Percentiles rank a stretch among this genome's conserved stretches.
These are phyloP conservation scores for Nylanderia fulva DNA, from an alignment of 1,140 invertebrate genomes.

Conservation along the genomic window DNA sequence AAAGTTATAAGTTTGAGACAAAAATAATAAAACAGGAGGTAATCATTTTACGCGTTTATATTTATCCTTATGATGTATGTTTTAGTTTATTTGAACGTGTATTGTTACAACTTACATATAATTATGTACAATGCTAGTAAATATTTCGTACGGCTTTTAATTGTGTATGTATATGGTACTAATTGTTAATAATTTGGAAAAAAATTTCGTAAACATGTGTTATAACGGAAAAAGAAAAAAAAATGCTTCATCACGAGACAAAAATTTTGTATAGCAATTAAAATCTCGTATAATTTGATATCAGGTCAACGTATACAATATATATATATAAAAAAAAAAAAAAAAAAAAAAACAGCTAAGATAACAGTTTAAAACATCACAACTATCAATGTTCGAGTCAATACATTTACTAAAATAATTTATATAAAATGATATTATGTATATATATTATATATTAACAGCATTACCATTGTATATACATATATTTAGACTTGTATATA, in stretches of 20 bases:
- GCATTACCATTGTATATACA: constrained; percentile 65
- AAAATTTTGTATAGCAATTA: constrained; percentile 21
- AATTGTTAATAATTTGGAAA: constrained; percentile 19
- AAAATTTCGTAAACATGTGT: constrained; percentile 29
- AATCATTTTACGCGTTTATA: constrained; percentile 3
- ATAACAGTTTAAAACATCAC: constrained; percentile 25
- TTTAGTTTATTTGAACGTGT: constrained; percentile 37
- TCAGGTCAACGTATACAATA: constrained; percentile 15
- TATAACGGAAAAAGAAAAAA: constrained; percentile 32
- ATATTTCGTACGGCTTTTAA: constrained; percentile 10
- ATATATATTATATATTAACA: constrained; percentile 18
- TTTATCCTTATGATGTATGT: constrained; percentile 58
- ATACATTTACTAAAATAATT: constrained; percentile 13
- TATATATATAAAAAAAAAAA: neutral
- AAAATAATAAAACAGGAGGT: constrained; percentile 51
- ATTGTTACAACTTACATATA: constrained; percentile 51
- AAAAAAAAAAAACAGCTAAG: neutral
- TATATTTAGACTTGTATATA: constrained; percentile 63
- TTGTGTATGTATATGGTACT: constrained; percentile 24
- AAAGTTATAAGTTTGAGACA: neutral
- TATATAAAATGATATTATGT: neutral
- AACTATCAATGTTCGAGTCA: neutral
- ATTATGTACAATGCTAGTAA: constrained; percentile 66
- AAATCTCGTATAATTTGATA: constrained; percentile 30
- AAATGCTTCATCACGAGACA: neutral